A percentile compares a stretch with the other conserved stretches of the same genome.
Conservation (phyloP, 2,113 vertebrate genomes). For the Trogon melanurus region DNA sequence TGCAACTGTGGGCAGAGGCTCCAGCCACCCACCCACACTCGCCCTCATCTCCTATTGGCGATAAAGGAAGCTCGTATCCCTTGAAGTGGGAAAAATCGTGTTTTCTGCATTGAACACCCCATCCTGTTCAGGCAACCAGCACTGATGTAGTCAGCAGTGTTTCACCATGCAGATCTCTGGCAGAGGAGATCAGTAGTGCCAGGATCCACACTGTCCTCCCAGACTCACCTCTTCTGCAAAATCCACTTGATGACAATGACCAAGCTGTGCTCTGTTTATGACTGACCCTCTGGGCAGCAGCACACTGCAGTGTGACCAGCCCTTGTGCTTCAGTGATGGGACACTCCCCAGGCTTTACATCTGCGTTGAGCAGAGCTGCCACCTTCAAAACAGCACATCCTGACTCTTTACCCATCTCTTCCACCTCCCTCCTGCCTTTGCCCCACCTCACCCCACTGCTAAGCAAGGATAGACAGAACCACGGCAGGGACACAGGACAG, state of each 20-base stretch:
- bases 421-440: not conserved
- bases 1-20: not conserved
- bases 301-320: not conserved
- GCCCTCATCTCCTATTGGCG: not conserved
- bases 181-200: not conserved
- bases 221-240: not conserved
- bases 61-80: not conserved
- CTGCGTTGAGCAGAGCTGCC: not conserved
- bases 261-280: not conserved
- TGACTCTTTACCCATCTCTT: not conserved
- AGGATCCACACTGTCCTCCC: not conserved
- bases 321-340: too few species aligned
- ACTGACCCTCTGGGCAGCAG: fast-evolving
- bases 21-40: fast-evolving
- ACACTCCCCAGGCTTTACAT: not conserved
- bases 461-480: not conserved
- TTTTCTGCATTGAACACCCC: not conserved
- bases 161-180: fast-evolving
- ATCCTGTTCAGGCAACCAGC: not conserved
- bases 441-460: not conserved
- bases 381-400: not conserved
- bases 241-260: fast-evolving
- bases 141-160: not conserved
- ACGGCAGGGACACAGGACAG: not conserved
- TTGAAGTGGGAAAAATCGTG: not conserved